These are phyloP conservation scores for Galaxea fascicularis DNA, from an alignment of 92 coral and sea anemone species.

Conservation along the genomic window DNA sequence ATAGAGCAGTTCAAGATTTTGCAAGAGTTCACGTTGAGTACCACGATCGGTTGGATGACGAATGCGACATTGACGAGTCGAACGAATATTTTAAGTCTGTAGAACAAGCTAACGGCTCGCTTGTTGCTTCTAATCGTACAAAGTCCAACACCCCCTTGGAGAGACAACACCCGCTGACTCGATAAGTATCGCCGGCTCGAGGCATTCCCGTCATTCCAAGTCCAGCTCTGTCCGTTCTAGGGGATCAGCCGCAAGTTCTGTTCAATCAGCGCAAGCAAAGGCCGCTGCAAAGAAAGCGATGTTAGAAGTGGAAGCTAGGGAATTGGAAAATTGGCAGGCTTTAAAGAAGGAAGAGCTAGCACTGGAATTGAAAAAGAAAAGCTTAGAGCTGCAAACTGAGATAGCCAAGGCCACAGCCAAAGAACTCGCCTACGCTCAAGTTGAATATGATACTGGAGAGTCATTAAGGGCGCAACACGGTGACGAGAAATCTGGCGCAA, in stretches of 20 bases:
- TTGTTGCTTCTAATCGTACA: neutral
- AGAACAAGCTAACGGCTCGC: neutral
- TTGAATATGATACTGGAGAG: neutral
- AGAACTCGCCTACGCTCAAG: constrained; percentile 12
- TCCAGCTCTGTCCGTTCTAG: too few species aligned
- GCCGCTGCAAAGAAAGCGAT: constrained; percentile 51
- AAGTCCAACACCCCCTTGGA: neutral
- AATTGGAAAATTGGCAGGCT: constrained; percentile 9
- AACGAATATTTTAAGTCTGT: constrained; percentile 7
- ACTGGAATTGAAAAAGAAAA: too few species aligned
- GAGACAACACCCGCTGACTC: neutral
- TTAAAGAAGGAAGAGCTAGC: too few species aligned
- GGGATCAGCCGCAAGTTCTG: neutral
- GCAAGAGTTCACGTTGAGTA: constrained; percentile 12
- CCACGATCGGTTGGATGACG: constrained; percentile 20
- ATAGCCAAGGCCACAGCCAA: too few species aligned
- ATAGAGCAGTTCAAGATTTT: constrained; percentile 12
- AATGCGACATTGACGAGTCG: constrained; percentile 36
- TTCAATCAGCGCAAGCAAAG: constrained; percentile 24
- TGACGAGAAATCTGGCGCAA: neutral
- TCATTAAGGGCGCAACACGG: neutral
- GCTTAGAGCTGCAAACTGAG: too few species aligned
- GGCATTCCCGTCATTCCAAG: constrained; percentile 6
- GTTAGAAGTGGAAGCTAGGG: constrained; percentile 38
- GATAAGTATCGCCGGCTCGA: too few species aligned